Percentiles rank a stretch among this genome's conserved stretches.
These are phyloP conservation scores for Bombus pascuorum DNA, from an alignment of 1,140 invertebrate species.

Conservation along the genomic window DNA sequence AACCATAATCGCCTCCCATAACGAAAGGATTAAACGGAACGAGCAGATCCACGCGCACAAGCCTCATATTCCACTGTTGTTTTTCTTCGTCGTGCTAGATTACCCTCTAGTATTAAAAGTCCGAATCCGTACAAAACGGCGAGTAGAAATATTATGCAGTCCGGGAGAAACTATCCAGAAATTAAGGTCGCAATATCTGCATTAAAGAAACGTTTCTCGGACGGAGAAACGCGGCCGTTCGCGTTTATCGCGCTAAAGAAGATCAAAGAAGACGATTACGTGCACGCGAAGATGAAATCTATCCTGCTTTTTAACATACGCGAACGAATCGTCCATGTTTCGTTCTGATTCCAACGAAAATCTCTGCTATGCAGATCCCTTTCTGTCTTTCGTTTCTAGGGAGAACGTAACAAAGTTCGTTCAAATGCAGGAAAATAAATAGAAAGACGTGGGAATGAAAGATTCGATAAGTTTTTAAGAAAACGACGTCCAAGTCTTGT, in stretches of 20 bases:
- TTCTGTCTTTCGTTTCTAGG: neutral
- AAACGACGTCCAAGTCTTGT: too few species aligned
- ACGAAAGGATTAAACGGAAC: conserved; percentile 4
- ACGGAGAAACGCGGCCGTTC: neutral
- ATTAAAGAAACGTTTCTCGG: neutral
- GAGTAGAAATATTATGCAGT: neutral
- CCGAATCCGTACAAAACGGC: neutral
- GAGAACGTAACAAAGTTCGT: neutral
- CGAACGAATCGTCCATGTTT: neutral
- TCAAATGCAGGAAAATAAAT: neutral
- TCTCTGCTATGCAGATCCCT: neutral
- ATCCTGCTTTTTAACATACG: conserved; percentile 14
- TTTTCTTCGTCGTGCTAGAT: neutral
- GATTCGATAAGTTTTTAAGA: neutral
- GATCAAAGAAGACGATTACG: conserved; percentile 16
- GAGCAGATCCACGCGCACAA: neutral
- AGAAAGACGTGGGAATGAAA: neutral
- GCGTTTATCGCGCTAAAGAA: conserved; percentile 8
- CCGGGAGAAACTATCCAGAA: neutral
- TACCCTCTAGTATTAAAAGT: neutral
- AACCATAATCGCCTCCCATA: conserved; percentile 10
- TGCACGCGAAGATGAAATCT: conserved; percentile 18
- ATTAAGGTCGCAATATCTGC: conserved; percentile 22
- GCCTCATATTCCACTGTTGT: neutral
- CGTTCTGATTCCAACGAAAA: neutral